These are phyloP conservation scores for Anorthoa munda DNA, from an alignment of 2,888 invertebrate genomes.

Conservation along the genomic window DNA sequence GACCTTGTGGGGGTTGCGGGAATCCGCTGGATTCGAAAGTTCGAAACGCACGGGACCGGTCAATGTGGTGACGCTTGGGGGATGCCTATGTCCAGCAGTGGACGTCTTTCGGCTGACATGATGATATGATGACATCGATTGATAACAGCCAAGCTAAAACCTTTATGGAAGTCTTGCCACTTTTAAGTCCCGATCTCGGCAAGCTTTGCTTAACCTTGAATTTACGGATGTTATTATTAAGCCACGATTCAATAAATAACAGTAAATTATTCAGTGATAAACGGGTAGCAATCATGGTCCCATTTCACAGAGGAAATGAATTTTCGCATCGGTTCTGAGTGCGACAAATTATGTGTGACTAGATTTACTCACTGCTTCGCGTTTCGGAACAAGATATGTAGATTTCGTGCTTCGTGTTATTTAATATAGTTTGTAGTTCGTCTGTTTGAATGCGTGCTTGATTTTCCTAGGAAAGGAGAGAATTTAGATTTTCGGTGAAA, in stretches of 20 bases:
- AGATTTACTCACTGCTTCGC: slow-evolving; percentile 10
- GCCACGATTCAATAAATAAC: slow-evolving; percentile 46
- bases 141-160: no score
- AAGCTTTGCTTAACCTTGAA: neutral
- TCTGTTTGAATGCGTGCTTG: slow-evolving; percentile 41
- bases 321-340: slow-evolving; percentile 53
- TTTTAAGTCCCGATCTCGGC: neutral
- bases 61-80: no score
- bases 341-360: slow-evolving; percentile 26
- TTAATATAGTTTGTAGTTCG: slow-evolving; percentile 46
- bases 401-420: slow-evolving; percentile 38
- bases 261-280: slow-evolving; percentile 58
- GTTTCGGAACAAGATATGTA: slow-evolving; percentile 53
- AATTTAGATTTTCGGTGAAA: neutral
- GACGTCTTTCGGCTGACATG: no score
- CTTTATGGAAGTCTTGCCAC: no score
- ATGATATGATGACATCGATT: no score
- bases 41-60: no score
- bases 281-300: slow-evolving; percentile 71
- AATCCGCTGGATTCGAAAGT: no score
- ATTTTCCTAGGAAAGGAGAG: slow-evolving; percentile 12
- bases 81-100: no score
- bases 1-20: no score
- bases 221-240: neutral
- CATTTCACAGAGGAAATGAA: slow-evolving; percentile 76